Conservation (phyloP, 2,113 vertebrate species). For the Melanocharis versteri region DNA sequence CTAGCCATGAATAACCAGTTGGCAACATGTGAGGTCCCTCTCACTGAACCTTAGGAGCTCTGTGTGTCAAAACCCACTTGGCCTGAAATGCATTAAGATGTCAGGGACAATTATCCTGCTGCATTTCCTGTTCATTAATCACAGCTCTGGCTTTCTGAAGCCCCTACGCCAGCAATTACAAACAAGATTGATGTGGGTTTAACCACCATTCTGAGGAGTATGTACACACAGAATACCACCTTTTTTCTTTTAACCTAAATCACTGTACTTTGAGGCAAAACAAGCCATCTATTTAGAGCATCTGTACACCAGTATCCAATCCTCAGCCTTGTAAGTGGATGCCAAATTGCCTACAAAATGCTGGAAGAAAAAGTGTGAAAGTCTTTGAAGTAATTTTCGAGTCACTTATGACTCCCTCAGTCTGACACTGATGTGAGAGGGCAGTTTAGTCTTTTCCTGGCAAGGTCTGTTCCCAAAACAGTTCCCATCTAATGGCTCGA, state of each 20-base stretch:
- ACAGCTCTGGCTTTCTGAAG: constrained; percentile 8
- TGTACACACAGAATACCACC: not conserved
- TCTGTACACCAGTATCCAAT: not conserved
- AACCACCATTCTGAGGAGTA: not conserved
- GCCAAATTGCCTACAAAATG: constrained; percentile 21
- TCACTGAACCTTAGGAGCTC: not conserved
- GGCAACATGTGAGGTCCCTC: constrained; percentile 28
- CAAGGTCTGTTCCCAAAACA: not conserved
- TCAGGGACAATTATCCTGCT: not conserved
- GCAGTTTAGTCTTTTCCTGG: constrained; percentile 13
- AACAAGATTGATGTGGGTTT: not conserved
- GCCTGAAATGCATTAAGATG: constrained; percentile 24
- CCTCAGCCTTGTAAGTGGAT: not conserved
- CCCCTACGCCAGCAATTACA: not conserved
- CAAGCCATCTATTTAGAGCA: constrained; percentile 41
- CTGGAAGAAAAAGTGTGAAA: not conserved
- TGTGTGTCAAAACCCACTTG: not conserved
- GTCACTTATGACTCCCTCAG: not conserved
- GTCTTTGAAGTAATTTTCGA: not conserved
- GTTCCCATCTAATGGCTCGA: not conserved
- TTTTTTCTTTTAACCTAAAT: not conserved
- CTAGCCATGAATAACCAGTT: constrained; percentile 11
- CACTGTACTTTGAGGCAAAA: constrained; percentile 34
- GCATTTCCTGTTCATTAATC: constrained; percentile 16
- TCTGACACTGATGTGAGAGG: not conserved